These are phyloP conservation scores for Ichneumon xanthorius DNA, from an alignment of 2,888 invertebrate genomes.

Conservation along the genomic window DNA sequence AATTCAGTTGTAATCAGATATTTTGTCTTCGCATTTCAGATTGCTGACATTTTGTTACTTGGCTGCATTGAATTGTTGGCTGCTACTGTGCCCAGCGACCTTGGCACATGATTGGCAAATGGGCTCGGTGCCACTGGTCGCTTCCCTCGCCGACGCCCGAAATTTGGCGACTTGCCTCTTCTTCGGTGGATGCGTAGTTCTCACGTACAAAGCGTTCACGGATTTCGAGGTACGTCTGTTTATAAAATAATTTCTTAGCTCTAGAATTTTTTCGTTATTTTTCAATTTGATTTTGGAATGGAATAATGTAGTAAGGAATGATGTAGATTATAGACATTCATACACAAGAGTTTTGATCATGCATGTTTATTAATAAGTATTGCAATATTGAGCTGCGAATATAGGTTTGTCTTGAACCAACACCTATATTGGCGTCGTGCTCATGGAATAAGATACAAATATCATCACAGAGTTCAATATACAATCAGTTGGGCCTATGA, in stretches of 20 bases:
- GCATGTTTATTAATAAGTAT: constrained; percentile 47
- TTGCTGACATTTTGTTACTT: constrained; percentile 93
- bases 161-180: constrained; percentile 91
- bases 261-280: background rate
- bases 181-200: constrained; percentile 87
- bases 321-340: background rate
- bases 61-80: constrained; percentile 93
- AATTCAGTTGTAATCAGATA: constrained; percentile 10
- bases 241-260: background rate
- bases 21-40: constrained; percentile 85
- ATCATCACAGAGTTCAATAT: background rate
- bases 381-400: background rate
- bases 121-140: constrained; percentile 93
- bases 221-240: constrained; percentile 89
- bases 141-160: constrained; percentile 89
- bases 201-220: constrained; percentile 88
- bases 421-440: background rate
- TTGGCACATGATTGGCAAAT: constrained; percentile 96
- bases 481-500: background rate
- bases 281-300: too few relatives aligned
- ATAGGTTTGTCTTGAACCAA: background rate
- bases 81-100: constrained; percentile 91
- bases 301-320: background rate
- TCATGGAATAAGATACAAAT: background rate
- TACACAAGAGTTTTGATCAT: constrained; percentile 6